Evolutionary conservation across 2,797 vertebrate genomes (phyloP).

Genomic region (Simalia tracyae): DNA sequence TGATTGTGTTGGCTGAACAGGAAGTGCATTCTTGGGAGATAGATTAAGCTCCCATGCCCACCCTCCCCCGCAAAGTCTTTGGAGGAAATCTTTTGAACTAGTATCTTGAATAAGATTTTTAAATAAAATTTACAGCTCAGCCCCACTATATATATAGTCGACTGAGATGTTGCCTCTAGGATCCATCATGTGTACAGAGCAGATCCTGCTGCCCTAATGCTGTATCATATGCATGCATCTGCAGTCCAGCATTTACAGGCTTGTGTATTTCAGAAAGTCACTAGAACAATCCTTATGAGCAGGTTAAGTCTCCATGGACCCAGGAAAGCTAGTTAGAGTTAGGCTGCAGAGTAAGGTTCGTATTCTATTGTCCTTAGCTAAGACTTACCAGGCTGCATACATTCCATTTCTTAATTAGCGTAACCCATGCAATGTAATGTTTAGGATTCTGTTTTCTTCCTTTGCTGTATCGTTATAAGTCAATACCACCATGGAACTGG

Average conservation of each 20-base stretch:
- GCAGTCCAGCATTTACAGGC: not conserved
- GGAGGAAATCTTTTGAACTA: not conserved
- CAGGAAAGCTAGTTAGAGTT: not conserved
- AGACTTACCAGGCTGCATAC: not conserved
- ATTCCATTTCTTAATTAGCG: not conserved
- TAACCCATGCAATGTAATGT: not conserved
- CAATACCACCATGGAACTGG: not conserved
- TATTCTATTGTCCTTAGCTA: not conserved
- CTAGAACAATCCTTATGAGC: not conserved
- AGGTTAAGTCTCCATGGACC: not conserved
- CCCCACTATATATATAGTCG: not conserved
- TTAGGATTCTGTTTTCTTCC: not conserved
- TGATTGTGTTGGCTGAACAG: not conserved
- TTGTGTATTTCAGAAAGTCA: not conserved
- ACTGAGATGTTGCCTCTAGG: not conserved
- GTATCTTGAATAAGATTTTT: not conserved
- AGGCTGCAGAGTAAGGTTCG: not conserved
- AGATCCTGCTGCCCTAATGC: not conserved
- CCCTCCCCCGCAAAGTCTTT: not conserved
- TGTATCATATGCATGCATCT: not conserved
- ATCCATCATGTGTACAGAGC: not conserved
- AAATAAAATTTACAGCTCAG: not conserved
- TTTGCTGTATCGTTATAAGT: not conserved
- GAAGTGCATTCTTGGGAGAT: not conserved
- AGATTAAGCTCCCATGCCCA: not conserved